Evolutionary conservation across 2,113 vertebrate species (phyloP).

Genomic region (Propithecus coquereli): DNA sequence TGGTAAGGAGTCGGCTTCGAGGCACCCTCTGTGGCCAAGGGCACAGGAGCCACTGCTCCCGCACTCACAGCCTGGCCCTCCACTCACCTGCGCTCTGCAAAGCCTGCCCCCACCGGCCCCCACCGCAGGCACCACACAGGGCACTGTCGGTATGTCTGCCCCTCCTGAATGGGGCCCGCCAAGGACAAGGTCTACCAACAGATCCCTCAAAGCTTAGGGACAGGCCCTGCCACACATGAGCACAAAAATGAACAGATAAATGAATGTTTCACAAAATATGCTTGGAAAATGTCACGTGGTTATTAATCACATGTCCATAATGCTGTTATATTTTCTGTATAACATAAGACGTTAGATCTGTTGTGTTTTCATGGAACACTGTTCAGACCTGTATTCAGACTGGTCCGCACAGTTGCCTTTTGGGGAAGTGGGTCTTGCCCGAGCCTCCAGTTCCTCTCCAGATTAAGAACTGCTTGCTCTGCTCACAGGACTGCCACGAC

Average conservation of each 20-base stretch:
- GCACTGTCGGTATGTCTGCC: accelerated
- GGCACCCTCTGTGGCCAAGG: neutral
- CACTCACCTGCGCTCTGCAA: accelerated
- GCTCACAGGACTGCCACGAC: neutral
- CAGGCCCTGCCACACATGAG: neutral
- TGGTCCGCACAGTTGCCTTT: neutral
- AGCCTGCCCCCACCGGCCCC: neutral
- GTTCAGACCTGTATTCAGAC: neutral
- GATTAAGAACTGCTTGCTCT: neutral
- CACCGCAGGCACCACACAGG: neutral
- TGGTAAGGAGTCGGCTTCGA: neutral
- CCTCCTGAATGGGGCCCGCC: neutral
- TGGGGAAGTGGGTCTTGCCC: neutral
- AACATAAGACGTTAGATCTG: neutral
- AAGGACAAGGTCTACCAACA: neutral
- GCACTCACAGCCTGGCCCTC: too few species aligned
- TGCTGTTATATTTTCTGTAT: neutral
- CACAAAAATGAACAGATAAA: neutral
- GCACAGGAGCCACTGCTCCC: accelerated
- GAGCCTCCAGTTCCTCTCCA: neutral
- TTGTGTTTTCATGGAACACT: neutral
- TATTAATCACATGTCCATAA: neutral
- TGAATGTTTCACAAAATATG: neutral
- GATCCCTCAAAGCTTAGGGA: neutral
- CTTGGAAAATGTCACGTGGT: neutral